phyloP scores from a whole-genome alignment of 2,888 invertebrate genomes.

The Lobophora halterata region DNA sequence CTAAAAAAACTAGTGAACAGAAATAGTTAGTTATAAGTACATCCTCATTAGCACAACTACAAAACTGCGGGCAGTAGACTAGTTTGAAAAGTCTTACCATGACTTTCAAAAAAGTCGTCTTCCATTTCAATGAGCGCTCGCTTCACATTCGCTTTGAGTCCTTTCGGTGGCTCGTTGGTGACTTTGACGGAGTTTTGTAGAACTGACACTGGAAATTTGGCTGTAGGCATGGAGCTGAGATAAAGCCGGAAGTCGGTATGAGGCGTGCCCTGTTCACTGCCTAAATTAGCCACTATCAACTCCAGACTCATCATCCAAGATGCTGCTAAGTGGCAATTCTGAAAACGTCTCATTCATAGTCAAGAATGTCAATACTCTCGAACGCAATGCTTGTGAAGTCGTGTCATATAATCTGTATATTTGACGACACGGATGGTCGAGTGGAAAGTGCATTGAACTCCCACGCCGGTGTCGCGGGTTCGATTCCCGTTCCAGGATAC shows the following conservation, averaged over 20 bases:
- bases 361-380: too few species aligned
- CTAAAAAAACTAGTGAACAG: too few species aligned
- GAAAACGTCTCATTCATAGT: conserved; percentile 51
- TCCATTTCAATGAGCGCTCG: conserved; percentile 90
- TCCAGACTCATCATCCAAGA: conserved; percentile 96
- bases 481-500: too few species aligned
- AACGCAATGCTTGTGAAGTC: too few species aligned
- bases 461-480: too few species aligned
- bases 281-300: conserved; percentile 86
- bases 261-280: conserved; percentile 83
- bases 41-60: too few species aligned
- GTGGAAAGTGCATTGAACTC: too few species aligned
- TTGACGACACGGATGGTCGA: too few species aligned
- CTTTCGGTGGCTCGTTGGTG: conserved; percentile 96
- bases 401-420: too few species aligned
- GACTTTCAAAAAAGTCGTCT: conserved; percentile 89
- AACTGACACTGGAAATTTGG: conserved; percentile 93
- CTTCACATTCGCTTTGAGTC: conserved; percentile 92
- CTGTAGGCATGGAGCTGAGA: conserved; percentile 94
- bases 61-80: background rate
- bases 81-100: conserved; percentile 69
- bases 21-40: too few species aligned
- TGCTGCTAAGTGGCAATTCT: conserved; percentile 96
- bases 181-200: conserved; percentile 96
- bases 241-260: conserved; percentile 89